phyloP scores from a whole-genome alignment of 1,140 invertebrate genomes.

The Platyura marginata region DNA sequence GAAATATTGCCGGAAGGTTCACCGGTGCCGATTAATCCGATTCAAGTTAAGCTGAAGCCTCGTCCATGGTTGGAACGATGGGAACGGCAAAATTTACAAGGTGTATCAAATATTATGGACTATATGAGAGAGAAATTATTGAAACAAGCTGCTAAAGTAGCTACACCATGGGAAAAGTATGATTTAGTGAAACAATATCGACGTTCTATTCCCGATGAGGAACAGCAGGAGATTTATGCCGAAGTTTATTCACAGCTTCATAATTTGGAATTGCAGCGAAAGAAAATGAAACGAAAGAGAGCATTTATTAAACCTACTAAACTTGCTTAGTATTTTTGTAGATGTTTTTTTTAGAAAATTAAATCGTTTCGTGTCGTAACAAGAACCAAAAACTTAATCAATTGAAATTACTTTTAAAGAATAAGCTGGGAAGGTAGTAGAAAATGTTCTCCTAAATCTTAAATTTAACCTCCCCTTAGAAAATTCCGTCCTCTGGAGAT shows the following conservation, averaged over 20 bases:
- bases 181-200: conserved; percentile 90
- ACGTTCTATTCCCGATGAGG: conserved; percentile 67
- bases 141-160: conserved; percentile 31
- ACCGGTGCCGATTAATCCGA: conserved; percentile 69
- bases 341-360: too few species aligned
- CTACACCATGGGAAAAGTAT: conserved; percentile 72
- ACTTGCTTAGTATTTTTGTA: conserved; percentile 26
- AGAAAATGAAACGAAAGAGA: conserved; percentile 45
- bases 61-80: conserved; percentile 72
- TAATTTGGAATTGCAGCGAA: conserved; percentile 41
- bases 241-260: conserved; percentile 62
- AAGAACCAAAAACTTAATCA: too few species aligned
- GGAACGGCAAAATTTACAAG: conserved; percentile 64
- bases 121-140: conserved; percentile 38
- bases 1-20: conserved; percentile 57
- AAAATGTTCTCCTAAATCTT: too few species aligned
- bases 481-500: too few species aligned
- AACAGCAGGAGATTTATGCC: conserved; percentile 67
- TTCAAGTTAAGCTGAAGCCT: conserved; percentile 72
- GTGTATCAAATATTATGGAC: conserved; percentile 43
- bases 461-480: too few species aligned
- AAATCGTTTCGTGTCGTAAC: too few species aligned
- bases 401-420: too few species aligned
- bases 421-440: too few species aligned
- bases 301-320: conserved; percentile 43